Percentiles rank a stretch among this genome's conserved stretches.
Conservation (phyloP, 1,140 invertebrate species). For the Zaprionus kolodkinae region DNA sequence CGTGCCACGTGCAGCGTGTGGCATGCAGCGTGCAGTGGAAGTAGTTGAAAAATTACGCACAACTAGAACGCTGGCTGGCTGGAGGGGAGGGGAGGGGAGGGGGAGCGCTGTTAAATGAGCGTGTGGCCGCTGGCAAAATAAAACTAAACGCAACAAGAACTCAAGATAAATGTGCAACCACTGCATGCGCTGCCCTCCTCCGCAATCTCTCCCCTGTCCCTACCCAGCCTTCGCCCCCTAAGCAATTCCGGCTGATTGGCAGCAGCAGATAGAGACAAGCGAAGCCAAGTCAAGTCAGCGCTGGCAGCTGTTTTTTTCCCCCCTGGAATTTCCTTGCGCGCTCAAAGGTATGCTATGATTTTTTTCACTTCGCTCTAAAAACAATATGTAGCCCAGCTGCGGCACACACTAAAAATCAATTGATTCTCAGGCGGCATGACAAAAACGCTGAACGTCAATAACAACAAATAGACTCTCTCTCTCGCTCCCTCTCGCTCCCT, state of each 20-base stretch:
- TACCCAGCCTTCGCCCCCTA: neutral
- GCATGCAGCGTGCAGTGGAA: slow-evolving; percentile 1
- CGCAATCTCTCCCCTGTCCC: neutral
- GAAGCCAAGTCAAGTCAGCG: slow-evolving; percentile 17
- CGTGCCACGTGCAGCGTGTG: neutral
- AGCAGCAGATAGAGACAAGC: slow-evolving; percentile 30
- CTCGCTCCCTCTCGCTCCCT: neutral
- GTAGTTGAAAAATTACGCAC: slow-evolving; percentile 67
- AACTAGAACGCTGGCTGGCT: slow-evolving; percentile 15
- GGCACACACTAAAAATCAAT: slow-evolving; percentile 38
- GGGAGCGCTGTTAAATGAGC: slow-evolving; percentile 61
- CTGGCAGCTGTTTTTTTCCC: neutral
- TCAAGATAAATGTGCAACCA: slow-evolving; percentile 16
- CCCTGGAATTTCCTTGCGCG: slow-evolving; percentile 9
- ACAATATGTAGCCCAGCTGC: slow-evolving; percentile 28
- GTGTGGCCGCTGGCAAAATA: slow-evolving; percentile 47
- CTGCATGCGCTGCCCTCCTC: slow-evolving; percentile 17
- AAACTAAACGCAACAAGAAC: slow-evolving; percentile 4
- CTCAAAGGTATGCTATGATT: slow-evolving; percentile 47
- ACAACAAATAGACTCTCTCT: slow-evolving; percentile 19
- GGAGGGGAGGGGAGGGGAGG: neutral
- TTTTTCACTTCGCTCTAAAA: neutral
- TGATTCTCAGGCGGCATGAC: slow-evolving; percentile 23
- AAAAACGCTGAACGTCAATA: slow-evolving; percentile 19
- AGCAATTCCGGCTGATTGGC: slow-evolving; percentile 65